phyloP scores from a whole-genome alignment of 2,113 vertebrate species.

The Lamprotornis superbus region DNA sequence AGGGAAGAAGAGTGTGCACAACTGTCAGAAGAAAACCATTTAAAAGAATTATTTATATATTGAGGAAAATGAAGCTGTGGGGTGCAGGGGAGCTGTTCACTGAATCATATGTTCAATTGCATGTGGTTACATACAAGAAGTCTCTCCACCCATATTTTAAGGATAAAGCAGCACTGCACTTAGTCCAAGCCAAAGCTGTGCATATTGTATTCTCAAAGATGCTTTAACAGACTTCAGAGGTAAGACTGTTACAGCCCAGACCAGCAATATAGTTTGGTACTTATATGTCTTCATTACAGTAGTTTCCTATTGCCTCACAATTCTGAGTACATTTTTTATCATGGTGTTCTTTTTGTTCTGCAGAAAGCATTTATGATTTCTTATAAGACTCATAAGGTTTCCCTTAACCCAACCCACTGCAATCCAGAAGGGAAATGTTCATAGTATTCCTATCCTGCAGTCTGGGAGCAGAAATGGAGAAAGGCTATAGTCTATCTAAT shows the following conservation, averaged over 20 bases:
- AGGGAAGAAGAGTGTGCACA: background rate
- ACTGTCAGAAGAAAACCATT: background rate
- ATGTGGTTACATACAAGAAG: background rate
- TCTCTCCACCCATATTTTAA: background rate
- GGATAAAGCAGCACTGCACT: background rate
- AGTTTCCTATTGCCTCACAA: background rate
- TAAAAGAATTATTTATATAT: background rate
- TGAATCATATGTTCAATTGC: background rate
- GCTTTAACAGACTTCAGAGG: background rate
- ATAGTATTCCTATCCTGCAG: background rate
- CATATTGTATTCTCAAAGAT: background rate
- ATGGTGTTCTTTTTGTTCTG: background rate
- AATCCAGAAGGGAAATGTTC: background rate
- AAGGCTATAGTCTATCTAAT: background rate
- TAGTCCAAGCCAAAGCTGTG: background rate
- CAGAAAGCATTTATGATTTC: background rate
- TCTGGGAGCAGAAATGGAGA: background rate
- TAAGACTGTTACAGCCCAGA: background rate
- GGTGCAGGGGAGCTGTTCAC: background rate
- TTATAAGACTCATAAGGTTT: background rate
- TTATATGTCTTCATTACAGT: background rate
- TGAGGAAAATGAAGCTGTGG: background rate
- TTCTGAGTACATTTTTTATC: background rate
- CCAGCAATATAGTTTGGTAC: background rate
- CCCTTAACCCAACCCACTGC: background rate